Conservation (phyloP, 2,797 vertebrate genomes). For the Phoebastria nigripes region DNA sequence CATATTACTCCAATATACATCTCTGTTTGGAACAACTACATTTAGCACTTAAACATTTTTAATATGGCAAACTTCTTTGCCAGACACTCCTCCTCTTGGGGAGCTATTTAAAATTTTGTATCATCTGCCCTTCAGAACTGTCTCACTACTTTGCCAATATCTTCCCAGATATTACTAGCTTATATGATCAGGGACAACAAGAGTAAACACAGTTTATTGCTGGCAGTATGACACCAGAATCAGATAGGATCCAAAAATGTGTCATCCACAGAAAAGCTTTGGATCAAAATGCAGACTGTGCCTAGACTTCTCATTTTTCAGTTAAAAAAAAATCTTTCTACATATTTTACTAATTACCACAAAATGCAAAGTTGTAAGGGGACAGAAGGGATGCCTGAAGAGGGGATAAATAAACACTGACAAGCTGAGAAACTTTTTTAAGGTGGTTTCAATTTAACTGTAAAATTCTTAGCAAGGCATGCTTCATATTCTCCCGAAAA, state of each 20-base stretch:
- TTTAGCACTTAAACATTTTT: background rate
- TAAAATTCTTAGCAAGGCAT: background rate
- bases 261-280: background rate
- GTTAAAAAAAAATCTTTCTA: background rate
- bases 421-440: background rate
- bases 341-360: background rate
- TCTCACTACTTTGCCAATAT: background rate
- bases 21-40: background rate
- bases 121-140: background rate
- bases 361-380: background rate
- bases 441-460: background rate
- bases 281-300: background rate
- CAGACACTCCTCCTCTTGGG: background rate
- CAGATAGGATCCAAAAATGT: slow-evolving; percentile 1
- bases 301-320: background rate
- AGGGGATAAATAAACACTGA: background rate
- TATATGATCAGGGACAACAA: background rate
- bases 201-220: slow-evolving; percentile 25
- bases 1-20: background rate
- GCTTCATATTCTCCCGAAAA: background rate
- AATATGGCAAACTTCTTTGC: background rate
- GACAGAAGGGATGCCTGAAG: background rate
- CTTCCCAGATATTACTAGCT: background rate
- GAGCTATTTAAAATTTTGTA: background rate
- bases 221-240: background rate